Percentiles rank a stretch among this genome's conserved stretches.
Conservation (phyloP, 2,797 vertebrate genomes). For the Poeciliopsis turneri region DNA sequence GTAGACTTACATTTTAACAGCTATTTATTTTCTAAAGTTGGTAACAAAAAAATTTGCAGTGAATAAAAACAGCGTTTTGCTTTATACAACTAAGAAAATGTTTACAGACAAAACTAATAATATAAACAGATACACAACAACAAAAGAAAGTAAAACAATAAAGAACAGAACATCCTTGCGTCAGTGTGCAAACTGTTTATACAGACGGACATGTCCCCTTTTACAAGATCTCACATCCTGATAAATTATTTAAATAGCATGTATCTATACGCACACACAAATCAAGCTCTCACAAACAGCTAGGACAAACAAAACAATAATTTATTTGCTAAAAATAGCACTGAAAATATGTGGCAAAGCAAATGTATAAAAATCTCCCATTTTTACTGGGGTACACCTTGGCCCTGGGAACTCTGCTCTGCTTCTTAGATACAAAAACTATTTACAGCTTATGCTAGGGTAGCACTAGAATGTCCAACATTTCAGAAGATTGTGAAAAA, state of each 20-base stretch:
- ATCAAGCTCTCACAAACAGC: conserved; percentile 73
- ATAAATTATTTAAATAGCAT: conserved; percentile 99
- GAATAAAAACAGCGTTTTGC: conserved; percentile 86
- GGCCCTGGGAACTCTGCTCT: conserved; percentile 60
- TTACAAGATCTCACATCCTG: conserved; percentile 89
- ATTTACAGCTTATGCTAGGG: conserved; percentile 97
- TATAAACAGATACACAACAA: conserved; percentile 72
- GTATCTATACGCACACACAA: conserved; percentile 86
- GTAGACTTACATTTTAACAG: conserved; percentile 68
- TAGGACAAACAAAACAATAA: conserved; percentile 91
- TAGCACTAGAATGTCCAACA: conserved; percentile 86
- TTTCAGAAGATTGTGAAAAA: conserved; percentile 80
- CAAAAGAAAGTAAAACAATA: conserved; percentile 80
- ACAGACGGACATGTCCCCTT: conserved; percentile 92
- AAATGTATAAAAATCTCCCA: conserved; percentile 75
- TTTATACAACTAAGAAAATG: conserved; percentile 93
- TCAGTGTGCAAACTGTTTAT: conserved; percentile 99
- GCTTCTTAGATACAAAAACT: conserved; percentile 79
- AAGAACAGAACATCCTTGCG: conserved; percentile 90
- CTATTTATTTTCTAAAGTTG: conserved; percentile 92
- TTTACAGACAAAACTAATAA: conserved; percentile 90
- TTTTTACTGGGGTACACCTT: conserved; percentile 72
- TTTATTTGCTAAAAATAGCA: conserved; percentile 92
- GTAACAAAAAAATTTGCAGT: conserved; percentile 92
- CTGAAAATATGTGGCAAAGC: conserved; percentile 84